Evolutionary conservation across 2,888 invertebrate species (phyloP), one percentile per base, ranked within the genome.

Genomic region (Ectropis crepuscularia): DNA sequence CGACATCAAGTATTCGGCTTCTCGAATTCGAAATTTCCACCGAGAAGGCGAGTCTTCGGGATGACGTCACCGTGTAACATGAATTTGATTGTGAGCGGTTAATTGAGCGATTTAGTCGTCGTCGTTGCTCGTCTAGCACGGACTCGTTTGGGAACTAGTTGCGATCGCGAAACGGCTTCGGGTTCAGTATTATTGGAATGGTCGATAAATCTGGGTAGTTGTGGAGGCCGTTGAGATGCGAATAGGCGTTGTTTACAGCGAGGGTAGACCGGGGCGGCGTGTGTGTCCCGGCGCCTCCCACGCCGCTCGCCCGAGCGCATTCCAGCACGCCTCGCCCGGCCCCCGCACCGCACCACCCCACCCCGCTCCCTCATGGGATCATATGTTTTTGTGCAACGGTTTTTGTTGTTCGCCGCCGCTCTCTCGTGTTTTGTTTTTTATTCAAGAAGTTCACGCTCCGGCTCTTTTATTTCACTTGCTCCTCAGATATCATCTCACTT

Each of bases 351-450:
- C 58, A 64, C 65, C 49, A 10, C 74, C 39, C 70, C 75, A 76
- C 83, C 85, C 88, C 87, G 74, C 80, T 79, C 88, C 89, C 89
- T 87, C 90, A 86, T 87, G 88, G 89, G 91, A 92, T 92, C 92
- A 92, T 92, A 92, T 92, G 92, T 92, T 92, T 92, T 92, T 92
- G 88, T 91, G 90, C 91, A 92, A 92, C 92, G 91, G 92, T 92
- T 92, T 92, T 92, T 92, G 92, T 92, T 90, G 90, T 91, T 91
- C 86, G 86, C 91, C 91, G 90, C 89, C 88, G 87, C 86, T 80
- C 81, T 87, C 83, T 82, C 83, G 81, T 89, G 81, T 87, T 85
- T 83, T 83, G 80, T 89, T 92, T 88, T 90, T 90, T 89, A 80
- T 82, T 83, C 71, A 82, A 79, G 78, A 81, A 88, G 83, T 91